phyloP scores from a whole-genome alignment of 1,140 invertebrate genomes.

The Procambarus clarkii region DNA sequence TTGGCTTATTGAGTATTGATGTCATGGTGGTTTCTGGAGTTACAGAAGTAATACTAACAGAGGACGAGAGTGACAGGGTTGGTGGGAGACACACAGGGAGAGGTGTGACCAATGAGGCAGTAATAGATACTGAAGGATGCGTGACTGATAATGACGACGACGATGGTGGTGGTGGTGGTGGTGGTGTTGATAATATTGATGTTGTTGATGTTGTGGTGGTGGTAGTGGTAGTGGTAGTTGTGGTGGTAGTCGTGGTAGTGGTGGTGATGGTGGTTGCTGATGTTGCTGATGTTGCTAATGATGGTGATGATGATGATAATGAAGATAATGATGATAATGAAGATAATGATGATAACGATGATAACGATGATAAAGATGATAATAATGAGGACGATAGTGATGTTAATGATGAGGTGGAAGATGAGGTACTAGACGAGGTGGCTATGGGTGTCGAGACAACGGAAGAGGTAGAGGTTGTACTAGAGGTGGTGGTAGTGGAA shows the following conservation, averaged over 20 bases:
- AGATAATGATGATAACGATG: neutral
- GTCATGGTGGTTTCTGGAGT: constrained; percentile 53
- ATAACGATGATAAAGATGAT: neutral
- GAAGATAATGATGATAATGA: neutral
- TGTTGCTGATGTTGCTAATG: neutral
- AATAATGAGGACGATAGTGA: neutral
- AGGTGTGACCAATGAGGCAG: constrained; percentile 26
- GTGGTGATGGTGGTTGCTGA: neutral
- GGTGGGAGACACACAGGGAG: constrained; percentile 50
- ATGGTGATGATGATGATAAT: constrained; percentile 20
- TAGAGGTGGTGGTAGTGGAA: constrained; percentile 43
- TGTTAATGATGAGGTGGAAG: neutral
- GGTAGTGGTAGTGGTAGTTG: constrained; percentile 26
- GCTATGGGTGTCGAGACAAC: neutral
- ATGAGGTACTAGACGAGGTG: constrained; percentile 28
- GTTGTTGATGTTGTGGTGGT: constrained; percentile 27
- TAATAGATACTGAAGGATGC: constrained; percentile 11
- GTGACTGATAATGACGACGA: neutral
- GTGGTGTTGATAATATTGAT: neutral
- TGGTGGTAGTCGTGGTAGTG: neutral
- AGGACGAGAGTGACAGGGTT: constrained; percentile 50
- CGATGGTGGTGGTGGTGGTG: neutral
- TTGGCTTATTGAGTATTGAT: constrained; percentile 50
- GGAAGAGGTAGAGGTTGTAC: neutral
- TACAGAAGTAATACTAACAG: constrained; percentile 65